Percentiles rank a stretch among this genome's conserved stretches.
Evolutionary conservation across 2,888 invertebrate species (phyloP).

Genomic region (Trisateles emortualis): DNA sequence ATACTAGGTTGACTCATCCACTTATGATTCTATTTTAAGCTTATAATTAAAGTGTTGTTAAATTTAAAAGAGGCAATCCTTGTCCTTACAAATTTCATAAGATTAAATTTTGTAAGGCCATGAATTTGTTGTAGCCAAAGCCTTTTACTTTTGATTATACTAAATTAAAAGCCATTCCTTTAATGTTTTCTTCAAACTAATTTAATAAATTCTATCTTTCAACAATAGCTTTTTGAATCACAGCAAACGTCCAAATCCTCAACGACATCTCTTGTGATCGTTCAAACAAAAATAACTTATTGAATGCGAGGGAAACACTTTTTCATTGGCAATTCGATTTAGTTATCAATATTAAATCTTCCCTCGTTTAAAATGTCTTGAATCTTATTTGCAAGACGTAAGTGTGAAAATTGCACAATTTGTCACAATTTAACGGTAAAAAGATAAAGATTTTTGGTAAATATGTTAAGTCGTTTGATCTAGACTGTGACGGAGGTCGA

Average conservation of each 20-base stretch:
- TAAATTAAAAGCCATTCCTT: slow-evolving; percentile 9
- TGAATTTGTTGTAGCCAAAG: too few relatives aligned
- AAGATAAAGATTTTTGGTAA: slow-evolving; percentile 32
- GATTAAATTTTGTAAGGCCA: too few relatives aligned
- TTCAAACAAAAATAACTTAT: slow-evolving; percentile 52
- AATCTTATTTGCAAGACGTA: slow-evolving; percentile 5
- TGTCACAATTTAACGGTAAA: background rate
- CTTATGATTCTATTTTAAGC: too few relatives aligned
- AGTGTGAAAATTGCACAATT: slow-evolving; percentile 15
- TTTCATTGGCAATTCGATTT: slow-evolving; percentile 50
- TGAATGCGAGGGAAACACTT: slow-evolving; percentile 46
- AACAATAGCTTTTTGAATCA: slow-evolving; percentile 30
- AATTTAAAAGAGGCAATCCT: too few relatives aligned
- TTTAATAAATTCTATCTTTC: slow-evolving; percentile 5
- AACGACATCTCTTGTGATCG: slow-evolving; percentile 33
- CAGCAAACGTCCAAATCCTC: slow-evolving; percentile 27
- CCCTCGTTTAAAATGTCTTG: background rate
- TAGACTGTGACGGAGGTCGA: slow-evolving; percentile 50
- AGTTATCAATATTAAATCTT: slow-evolving; percentile 22
- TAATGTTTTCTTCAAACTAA: slow-evolving; percentile 2
- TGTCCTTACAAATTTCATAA: too few relatives aligned
- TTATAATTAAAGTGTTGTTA: too few relatives aligned
- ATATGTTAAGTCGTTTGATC: slow-evolving; percentile 54
- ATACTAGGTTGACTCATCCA: too few relatives aligned
- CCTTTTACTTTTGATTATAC: background rate